A percentile compares a stretch with the other conserved stretches of the same genome.
Conservation (phyloP, 2,888 invertebrate species). For the Pegoplata infirma region DNA sequence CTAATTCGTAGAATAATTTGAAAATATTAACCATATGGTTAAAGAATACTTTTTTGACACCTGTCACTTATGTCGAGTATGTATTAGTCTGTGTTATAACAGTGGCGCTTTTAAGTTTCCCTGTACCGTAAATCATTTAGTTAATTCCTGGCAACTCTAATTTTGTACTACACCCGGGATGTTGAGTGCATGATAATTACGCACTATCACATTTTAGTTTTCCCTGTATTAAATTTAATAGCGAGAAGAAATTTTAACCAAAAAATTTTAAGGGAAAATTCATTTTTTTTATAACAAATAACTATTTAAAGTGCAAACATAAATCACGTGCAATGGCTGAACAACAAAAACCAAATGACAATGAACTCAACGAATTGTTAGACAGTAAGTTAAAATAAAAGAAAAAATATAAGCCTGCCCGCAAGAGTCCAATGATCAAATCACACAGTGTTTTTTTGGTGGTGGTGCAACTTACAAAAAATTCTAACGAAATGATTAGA, state of each 20-base stretch:
- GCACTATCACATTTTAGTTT: slow-evolving; percentile 29
- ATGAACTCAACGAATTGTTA: slow-evolving; percentile 86
- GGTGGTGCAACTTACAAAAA: not conserved
- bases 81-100: too few relatives aligned
- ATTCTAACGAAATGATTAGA: not conserved
- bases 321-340: slow-evolving; percentile 69
- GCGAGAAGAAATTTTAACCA: slow-evolving; percentile 14
- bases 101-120: too few relatives aligned
- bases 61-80: too few relatives aligned
- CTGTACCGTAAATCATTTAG: too few relatives aligned
- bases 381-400: slow-evolving; percentile 83
- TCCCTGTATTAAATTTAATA: slow-evolving; percentile 13
- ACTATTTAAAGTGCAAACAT: slow-evolving; percentile 22
- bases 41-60: too few relatives aligned
- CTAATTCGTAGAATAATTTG: too few relatives aligned
- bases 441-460: slow-evolving; percentile 1
- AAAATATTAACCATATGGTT: too few relatives aligned
- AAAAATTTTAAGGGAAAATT: slow-evolving; percentile 21
- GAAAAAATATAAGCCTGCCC: not conserved
- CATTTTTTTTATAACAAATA: slow-evolving; percentile 6
- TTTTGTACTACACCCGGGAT: slow-evolving; percentile 34
- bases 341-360: slow-evolving; percentile 78
- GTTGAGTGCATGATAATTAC: slow-evolving; percentile 31
- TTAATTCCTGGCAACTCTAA: slow-evolving; percentile 17
- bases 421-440: slow-evolving; percentile 49